These are phyloP conservation scores for Actinemys pallida DNA, from an alignment of 2,113 vertebrate species.

Conservation along the genomic window DNA sequence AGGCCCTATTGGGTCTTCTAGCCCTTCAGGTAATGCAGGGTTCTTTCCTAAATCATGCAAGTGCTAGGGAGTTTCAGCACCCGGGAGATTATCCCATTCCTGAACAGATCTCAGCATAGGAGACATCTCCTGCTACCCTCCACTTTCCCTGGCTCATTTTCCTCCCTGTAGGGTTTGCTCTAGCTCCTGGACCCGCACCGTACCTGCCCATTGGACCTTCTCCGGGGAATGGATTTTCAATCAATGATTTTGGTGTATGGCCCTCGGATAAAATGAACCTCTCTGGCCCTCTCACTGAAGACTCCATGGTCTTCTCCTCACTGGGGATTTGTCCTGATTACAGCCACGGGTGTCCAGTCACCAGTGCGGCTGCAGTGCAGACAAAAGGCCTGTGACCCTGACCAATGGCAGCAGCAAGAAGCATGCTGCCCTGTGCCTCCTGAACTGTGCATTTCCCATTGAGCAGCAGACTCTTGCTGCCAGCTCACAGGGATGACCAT, in stretches of 20 bases:
- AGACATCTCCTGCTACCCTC: not conserved
- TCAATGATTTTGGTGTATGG: not conserved
- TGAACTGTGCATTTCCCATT: not conserved
- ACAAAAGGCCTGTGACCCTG: not conserved
- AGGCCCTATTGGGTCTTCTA: not conserved
- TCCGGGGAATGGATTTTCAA: not conserved
- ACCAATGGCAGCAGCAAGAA: not conserved
- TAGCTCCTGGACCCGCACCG: not conserved
- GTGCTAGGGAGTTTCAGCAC: not conserved
- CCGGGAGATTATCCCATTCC: not conserved
- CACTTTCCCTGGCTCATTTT: not conserved
- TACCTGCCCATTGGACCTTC: fast-evolving
- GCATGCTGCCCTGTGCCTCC: not conserved
- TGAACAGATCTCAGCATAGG: not conserved
- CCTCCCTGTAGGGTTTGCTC: not conserved
- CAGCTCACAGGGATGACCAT: not conserved
- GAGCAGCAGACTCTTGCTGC: not conserved
- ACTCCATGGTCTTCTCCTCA: not conserved
- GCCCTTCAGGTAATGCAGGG: not conserved
- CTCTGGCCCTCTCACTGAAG: not conserved
- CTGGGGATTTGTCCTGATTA: not conserved
- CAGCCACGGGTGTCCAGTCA: not conserved
- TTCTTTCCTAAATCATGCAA: not conserved
- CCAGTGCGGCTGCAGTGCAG: not conserved
- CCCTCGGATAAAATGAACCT: not conserved